These are phyloP conservation scores for Podiceps cristatus DNA, from an alignment of 2,113 vertebrate species.

Conservation along the genomic window DNA sequence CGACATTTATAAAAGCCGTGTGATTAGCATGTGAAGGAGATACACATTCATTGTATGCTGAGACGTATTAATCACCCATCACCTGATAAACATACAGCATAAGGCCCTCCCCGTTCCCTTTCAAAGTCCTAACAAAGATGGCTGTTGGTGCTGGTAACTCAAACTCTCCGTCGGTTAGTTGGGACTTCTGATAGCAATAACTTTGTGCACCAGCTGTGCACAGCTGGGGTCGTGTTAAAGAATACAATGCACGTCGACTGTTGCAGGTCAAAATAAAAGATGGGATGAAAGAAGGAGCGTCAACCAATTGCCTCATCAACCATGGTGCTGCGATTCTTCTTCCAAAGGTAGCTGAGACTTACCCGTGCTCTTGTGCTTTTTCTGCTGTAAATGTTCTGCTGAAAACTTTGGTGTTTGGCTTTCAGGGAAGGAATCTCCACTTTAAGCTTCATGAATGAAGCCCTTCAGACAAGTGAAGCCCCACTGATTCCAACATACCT, in stretches of 20 bases:
- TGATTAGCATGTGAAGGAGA: constrained; percentile 76
- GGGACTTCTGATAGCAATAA: background rate
- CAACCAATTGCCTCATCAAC: background rate
- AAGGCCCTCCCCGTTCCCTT: background rate
- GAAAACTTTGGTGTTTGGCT: background rate
- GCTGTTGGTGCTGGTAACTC: background rate
- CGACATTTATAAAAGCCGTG: constrained; percentile 76
- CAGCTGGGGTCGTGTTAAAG: background rate
- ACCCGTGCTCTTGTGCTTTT: background rate
- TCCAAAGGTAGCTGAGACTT: background rate
- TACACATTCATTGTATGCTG: constrained; percentile 39
- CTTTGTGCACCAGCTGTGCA: background rate
- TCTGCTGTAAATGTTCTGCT: background rate
- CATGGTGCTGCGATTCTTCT: background rate
- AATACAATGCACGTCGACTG: accelerated
- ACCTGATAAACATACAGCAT: constrained; percentile 34
- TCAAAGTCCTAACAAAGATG: background rate
- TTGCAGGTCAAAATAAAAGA: background rate
- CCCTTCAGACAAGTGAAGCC: background rate
- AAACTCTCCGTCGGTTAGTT: background rate
- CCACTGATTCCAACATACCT: background rate
- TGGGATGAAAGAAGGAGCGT: background rate
- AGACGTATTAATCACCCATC: constrained; percentile 65
- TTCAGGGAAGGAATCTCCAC: background rate
- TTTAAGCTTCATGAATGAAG: background rate